phyloP scores from a whole-genome alignment of 2,113 vertebrate genomes.

The Tychaedon coryphoeus region DNA sequence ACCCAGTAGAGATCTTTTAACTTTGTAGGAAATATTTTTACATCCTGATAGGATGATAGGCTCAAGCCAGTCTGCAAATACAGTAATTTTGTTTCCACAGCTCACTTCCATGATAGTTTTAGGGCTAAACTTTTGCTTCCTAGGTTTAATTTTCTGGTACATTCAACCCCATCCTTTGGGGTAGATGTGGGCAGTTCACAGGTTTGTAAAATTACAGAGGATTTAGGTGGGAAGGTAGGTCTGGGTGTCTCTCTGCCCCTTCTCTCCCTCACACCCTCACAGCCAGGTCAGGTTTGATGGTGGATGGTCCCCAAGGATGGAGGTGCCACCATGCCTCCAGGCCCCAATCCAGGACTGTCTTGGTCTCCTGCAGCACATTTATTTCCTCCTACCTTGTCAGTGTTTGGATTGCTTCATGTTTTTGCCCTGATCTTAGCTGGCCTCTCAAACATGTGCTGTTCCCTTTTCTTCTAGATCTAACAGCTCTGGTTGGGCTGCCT shows the following conservation, averaged over 20 bases:
- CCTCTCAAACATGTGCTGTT: not conserved
- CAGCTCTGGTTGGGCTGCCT: not conserved
- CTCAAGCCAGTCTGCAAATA: not conserved
- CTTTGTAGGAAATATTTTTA: conserved; percentile 7
- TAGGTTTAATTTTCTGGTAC: not conserved
- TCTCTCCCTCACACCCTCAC: not conserved
- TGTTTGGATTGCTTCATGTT: not conserved
- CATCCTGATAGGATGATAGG: not conserved
- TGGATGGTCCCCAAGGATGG: not conserved
- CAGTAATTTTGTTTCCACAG: not conserved
- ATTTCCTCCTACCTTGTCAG: not conserved
- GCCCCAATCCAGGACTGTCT: not conserved
- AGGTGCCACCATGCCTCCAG: not conserved
- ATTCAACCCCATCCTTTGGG: not conserved
- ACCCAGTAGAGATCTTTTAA: not conserved
- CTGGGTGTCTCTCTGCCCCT: not conserved
- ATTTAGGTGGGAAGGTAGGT: not conserved
- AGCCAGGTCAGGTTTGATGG: not conserved
- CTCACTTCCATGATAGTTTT: not conserved
- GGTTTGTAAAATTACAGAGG: not conserved
- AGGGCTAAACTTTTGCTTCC: not conserved
- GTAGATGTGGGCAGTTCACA: not conserved
- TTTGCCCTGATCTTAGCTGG: not conserved
- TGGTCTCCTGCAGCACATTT: not conserved
- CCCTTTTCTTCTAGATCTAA: not conserved